Evolutionary conservation across 2,888 invertebrate genomes (phyloP).

Genomic region (Reticulitermes lucifugus): DNA sequence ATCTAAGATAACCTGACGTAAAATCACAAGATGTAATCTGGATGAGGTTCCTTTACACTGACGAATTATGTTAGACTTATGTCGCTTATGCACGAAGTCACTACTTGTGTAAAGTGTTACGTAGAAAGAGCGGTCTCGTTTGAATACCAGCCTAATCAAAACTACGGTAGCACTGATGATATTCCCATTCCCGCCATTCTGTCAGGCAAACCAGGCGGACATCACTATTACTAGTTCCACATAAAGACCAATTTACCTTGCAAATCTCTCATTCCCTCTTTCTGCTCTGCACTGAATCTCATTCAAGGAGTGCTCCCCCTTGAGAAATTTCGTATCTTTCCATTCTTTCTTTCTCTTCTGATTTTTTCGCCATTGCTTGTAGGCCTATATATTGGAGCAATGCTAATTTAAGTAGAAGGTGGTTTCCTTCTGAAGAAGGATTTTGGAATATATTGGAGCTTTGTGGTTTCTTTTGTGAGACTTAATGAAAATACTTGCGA

Average conservation of each 20-base stretch:
- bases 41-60: too few species aligned
- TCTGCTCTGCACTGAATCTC: background rate
- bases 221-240: conserved; percentile 3
- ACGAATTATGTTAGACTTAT: background rate
- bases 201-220: conserved; percentile 9
- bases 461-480: background rate
- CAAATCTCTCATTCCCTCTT: conserved; percentile 32
- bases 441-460: background rate
- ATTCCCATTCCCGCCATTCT: background rate
- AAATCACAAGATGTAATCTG: too few species aligned
- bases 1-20: too few species aligned
- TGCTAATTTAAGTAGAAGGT: background rate
- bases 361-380: background rate
- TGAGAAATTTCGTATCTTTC: background rate
- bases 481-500: background rate
- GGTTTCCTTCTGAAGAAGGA: background rate
- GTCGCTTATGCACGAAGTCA: background rate
- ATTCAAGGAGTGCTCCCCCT: background rate
- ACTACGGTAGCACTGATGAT: background rate
- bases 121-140: conserved; percentile 2
- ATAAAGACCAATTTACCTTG: conserved; percentile 42
- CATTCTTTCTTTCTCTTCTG: background rate
- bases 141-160: conserved; percentile 27
- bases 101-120: background rate
- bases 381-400: background rate